phyloP scores from a whole-genome alignment of 2,113 vertebrate genomes.

The Poeciliopsis occidentalis region DNA sequence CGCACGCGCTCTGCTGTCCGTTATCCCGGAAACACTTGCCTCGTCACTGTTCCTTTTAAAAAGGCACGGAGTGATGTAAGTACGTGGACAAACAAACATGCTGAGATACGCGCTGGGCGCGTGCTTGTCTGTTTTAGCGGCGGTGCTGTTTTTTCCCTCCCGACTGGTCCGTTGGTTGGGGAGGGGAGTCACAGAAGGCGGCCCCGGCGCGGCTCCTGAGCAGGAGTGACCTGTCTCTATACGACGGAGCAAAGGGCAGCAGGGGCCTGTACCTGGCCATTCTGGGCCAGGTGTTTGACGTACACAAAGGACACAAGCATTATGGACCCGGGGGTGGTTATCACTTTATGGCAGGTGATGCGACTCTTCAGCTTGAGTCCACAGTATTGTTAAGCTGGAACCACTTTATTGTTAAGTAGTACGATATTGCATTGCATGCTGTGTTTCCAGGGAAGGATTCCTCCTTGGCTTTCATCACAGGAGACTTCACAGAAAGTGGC shows the following conservation, averaged over 20 bases:
- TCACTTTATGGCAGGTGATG: constrained; percentile 87
- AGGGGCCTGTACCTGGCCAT: constrained; percentile 87
- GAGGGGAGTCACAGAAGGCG: not conserved
- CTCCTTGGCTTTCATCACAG: constrained; percentile 88
- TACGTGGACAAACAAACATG: constrained; percentile 24
- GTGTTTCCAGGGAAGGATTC: constrained; percentile 86
- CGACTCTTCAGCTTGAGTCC: not conserved
- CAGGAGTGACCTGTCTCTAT: constrained; percentile 76
- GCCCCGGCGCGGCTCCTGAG: constrained; percentile 64
- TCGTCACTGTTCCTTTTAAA: not conserved
- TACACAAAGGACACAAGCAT: constrained; percentile 83
- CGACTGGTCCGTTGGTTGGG: constrained; percentile 34
- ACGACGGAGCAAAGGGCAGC: constrained; percentile 79
- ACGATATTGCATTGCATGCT: not conserved
- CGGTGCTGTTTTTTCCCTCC: constrained; percentile 40
- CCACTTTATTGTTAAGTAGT: too few relatives aligned
- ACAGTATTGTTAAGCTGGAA: too few relatives aligned
- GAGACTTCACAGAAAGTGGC: constrained; percentile 86
- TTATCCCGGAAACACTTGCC: constrained; percentile 40
- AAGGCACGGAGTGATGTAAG: not conserved
- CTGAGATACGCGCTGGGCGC: constrained; percentile 32
- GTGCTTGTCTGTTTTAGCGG: constrained; percentile 36
- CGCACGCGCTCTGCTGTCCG: not conserved
- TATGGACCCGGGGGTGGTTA: constrained; percentile 91
- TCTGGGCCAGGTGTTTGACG: constrained; percentile 90